These are phyloP conservation scores for Amia ocellicauda DNA, from an alignment of 2,113 vertebrate genomes.

Conservation along the genomic window DNA sequence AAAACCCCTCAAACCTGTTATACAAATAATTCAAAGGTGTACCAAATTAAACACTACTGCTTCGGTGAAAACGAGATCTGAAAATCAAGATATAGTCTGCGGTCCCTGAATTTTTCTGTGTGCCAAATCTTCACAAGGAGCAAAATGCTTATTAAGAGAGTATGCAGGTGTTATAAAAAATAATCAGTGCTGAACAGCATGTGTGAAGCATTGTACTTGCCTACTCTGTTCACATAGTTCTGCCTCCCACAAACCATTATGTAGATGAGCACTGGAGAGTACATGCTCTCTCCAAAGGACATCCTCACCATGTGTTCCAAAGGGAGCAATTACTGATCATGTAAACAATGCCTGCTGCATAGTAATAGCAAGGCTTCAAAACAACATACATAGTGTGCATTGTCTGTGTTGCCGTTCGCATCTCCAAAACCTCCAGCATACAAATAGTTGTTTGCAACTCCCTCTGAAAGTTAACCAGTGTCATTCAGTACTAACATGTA, in stretches of 20 bases:
- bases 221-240: not conserved
- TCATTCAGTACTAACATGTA: too few relatives aligned
- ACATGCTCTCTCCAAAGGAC: not conserved
- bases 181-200: not conserved
- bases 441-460: too few relatives aligned
- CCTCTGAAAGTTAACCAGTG: too few relatives aligned
- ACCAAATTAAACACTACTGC: too few relatives aligned
- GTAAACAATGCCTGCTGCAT: slow-evolving; percentile 5
- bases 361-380: not conserved
- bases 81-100: too few relatives aligned
- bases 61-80: too few relatives aligned
- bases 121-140: too few relatives aligned
- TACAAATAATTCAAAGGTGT: too few relatives aligned
- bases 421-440: too few relatives aligned
- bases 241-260: not conserved
- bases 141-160: too few relatives aligned
- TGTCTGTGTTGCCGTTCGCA: not conserved
- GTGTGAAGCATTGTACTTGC: not conserved
- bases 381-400: not conserved
- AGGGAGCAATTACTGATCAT: slow-evolving; percentile 9
- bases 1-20: too few relatives aligned
- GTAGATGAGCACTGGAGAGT: not conserved
- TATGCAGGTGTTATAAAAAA: not conserved
- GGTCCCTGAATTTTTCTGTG: too few relatives aligned
- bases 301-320: not conserved